A percentile compares a stretch with the other conserved stretches of the same genome.
Conservation (phyloP, 2,797 vertebrate genomes). For the Cirrhinus mrigala region DNA sequence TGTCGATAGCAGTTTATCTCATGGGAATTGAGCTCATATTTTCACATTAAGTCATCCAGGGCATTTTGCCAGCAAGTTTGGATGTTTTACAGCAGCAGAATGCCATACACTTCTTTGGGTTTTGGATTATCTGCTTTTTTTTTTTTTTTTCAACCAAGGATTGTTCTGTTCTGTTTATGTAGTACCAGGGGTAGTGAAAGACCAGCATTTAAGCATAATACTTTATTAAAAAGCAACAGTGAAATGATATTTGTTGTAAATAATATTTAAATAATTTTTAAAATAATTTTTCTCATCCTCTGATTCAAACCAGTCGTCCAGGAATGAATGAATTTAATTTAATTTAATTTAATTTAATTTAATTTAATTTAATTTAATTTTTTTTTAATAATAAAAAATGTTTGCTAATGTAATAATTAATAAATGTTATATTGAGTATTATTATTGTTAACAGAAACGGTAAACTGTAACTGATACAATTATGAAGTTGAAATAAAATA, state of each 20-base stretch:
- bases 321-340: no score
- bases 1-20: constrained; percentile 47
- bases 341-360: no score
- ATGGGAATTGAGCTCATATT: constrained; percentile 49
- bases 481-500: no score
- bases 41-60: constrained; percentile 25
- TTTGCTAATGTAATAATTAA: no score
- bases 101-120: not conserved
- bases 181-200: not conserved
- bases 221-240: not conserved
- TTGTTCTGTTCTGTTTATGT: constrained; percentile 15
- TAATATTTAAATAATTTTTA: no score
- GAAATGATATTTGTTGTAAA: not conserved
- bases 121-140: constrained; percentile 18
- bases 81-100: constrained; percentile 29
- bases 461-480: no score
- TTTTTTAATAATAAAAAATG: no score
- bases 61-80: constrained; percentile 23
- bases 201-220: not conserved
- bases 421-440: no score
- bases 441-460: no score
- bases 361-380: no score
- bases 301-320: not conserved
- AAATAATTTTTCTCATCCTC: not conserved
- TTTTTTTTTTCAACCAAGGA: constrained; percentile 3